These are phyloP conservation scores for Poeciliopsis paucimaculata DNA, from an alignment of 2,797 vertebrate species.

Conservation along the genomic window DNA sequence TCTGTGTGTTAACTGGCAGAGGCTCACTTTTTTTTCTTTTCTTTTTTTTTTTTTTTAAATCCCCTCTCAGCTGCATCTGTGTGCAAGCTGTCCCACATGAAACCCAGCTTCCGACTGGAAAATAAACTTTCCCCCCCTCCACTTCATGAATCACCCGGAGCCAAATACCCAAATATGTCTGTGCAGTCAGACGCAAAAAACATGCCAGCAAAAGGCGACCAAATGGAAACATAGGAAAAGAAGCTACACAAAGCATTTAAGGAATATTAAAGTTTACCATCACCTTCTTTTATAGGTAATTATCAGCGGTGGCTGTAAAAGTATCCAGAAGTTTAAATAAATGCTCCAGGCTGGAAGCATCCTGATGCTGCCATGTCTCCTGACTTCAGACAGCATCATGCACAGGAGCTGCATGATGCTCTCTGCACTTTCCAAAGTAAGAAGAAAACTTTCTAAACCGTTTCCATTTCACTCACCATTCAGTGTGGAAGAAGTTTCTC, in stretches of 20 bases:
- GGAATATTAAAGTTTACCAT: neutral
- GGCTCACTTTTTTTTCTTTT: conserved; percentile 16
- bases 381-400: neutral
- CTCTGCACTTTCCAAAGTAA: neutral
- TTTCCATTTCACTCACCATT: conserved; percentile 61
- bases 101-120: conserved; percentile 51
- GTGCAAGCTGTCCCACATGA: conserved; percentile 58
- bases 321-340: neutral
- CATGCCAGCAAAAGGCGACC: neutral
- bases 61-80: conserved; percentile 60
- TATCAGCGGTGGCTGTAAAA: neutral
- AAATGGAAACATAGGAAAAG: conserved; percentile 7
- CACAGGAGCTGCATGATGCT: neutral
- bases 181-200: conserved; percentile 17
- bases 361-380: conserved; percentile 33
- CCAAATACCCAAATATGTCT: conserved; percentile 31
- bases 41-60: neutral
- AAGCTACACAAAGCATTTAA: neutral
- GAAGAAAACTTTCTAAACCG: conserved; percentile 1
- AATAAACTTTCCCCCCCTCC: neutral
- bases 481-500: conserved; percentile 28
- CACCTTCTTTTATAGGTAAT: neutral
- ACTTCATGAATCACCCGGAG: conserved; percentile 41
- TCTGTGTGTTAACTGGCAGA: conserved; percentile 35
- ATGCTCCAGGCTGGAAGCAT: conserved; percentile 17